Base-by-base conservation (phyloP, 2,113 vertebrate genomes). In the Leptodactylus fuscus region DNA sequence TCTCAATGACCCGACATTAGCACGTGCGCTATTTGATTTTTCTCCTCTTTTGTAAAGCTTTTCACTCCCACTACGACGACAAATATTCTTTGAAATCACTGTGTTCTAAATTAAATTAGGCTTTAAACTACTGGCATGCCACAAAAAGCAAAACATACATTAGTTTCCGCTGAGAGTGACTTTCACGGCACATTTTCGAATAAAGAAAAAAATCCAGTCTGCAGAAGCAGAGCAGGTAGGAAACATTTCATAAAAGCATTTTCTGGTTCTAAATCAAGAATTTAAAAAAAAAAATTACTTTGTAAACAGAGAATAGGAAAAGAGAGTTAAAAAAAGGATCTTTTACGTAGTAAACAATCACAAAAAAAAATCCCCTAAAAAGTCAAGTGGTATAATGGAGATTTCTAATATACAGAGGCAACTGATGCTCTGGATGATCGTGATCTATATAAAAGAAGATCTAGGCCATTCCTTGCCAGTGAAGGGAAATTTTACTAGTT, bases 121-220 rank as follows among this genome's bases (percentile, higher is more conserved):
- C 27, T 32, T 65, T 65, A 32, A 65, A 16, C 27, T 15, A 65
- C 12, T 16, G 18, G 29, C 15, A 12, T 65, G 60, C 60, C 60
- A 65, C 60, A 65, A 65, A 32, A 32, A 32, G 27, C 60, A 65
- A 65, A 65, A 65, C 60, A 65, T 65, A 65, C 27, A 32, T 65
- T 65, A 65, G 60, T 65, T 65, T 65, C 60, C 60, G 0, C 24
- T 65, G 27, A 65, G 24, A 62, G 2, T 4, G 46, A 15, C 46
- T 8, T 13, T 48, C 46, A 48, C 3, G 46, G 46, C 46, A 15
- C 8, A 48, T 48, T 48, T 48, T 48, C 46, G 7, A 11, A 48
- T 44, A 48, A 20, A 67, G 5, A 67, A 67, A 34, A 34, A 34
- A 67, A 5, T 18, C 3, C 15, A 67, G 62, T 67, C 34, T 67